Percentiles rank a stretch among this genome's conserved stretches.
Conservation (phyloP, 2,888 invertebrate genomes). For the Cheilosia scutellata region DNA sequence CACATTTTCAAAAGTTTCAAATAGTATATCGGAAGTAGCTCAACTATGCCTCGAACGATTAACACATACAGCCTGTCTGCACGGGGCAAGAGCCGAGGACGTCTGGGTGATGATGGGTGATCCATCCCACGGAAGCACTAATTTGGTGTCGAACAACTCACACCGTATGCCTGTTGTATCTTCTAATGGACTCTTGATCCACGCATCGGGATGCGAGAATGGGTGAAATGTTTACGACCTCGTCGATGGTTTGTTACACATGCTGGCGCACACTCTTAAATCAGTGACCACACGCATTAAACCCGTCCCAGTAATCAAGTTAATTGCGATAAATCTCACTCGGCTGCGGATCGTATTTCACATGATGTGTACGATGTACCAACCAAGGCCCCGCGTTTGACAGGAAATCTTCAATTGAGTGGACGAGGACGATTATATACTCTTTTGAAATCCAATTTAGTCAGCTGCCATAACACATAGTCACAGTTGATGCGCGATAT, state of each 20-base stretch:
- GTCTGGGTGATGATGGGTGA: constrained; percentile 34
- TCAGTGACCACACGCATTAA: constrained; percentile 40
- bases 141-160: constrained; percentile 64
- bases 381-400: constrained; percentile 57
- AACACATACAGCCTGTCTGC: constrained; percentile 38
- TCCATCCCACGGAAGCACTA: constrained; percentile 64
- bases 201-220: constrained; percentile 18
- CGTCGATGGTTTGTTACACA: constrained; percentile 42
- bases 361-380: constrained; percentile 16
- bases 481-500: constrained; percentile 68
- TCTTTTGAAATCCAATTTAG: constrained; percentile 67
- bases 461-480: constrained; percentile 57
- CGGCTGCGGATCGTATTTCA: constrained; percentile 58
- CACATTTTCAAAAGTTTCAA: constrained; percentile 45
- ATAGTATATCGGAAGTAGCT: constrained; percentile 59
- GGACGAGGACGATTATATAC: constrained; percentile 47
- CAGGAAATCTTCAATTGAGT: constrained; percentile 75
- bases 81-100: constrained; percentile 2
- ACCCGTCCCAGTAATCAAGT: constrained; percentile 48
- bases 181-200: constrained; percentile 60
- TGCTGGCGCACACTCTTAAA: constrained; percentile 34
- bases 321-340: constrained; percentile 69
- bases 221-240: constrained; percentile 57
- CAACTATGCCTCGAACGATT: constrained; percentile 53
- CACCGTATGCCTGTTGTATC: constrained; percentile 44